These are phyloP conservation scores for Cheilosia variabilis DNA, from an alignment of 2,888 invertebrate genomes.

Conservation along the genomic window DNA sequence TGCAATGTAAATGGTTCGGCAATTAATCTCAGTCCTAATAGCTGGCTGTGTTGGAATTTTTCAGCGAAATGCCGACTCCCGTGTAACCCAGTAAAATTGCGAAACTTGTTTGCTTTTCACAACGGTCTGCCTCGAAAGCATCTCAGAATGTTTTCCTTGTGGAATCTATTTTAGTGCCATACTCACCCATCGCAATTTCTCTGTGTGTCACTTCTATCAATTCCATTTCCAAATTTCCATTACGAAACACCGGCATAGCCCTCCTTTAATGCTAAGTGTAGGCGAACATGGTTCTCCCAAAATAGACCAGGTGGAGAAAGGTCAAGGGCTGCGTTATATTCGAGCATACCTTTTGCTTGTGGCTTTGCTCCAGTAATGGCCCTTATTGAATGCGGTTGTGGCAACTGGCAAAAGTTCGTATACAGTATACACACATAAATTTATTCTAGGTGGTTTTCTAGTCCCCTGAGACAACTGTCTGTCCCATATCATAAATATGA, in stretches of 20 bases:
- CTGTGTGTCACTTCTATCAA: constrained; percentile 58
- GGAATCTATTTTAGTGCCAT: constrained; percentile 63
- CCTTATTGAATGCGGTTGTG: constrained; percentile 53
- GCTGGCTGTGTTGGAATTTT: constrained; percentile 30
- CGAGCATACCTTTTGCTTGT: constrained; percentile 29
- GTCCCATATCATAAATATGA: constrained; percentile 54
- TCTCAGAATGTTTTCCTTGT: constrained; percentile 30
- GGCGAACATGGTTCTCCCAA: constrained; percentile 44
- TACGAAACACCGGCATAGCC: constrained; percentile 46
- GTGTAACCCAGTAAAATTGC: constrained; percentile 65
- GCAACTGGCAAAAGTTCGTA: constrained; percentile 20
- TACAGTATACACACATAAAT: constrained; percentile 25
- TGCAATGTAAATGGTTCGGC: constrained; percentile 61
- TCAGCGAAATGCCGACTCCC: constrained; percentile 53
- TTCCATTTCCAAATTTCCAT: constrained; percentile 65
- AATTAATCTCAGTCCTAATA: constrained; percentile 65
- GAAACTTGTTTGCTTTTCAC: constrained; percentile 64
- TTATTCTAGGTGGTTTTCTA: constrained; percentile 31
- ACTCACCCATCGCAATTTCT: constrained; percentile 26
- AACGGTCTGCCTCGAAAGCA: constrained; percentile 16
- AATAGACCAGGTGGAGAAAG: constrained; percentile 70
- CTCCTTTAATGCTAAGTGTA: constrained; percentile 12
- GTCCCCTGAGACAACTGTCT: constrained; percentile 58
- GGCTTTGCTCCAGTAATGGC: constrained; percentile 55
- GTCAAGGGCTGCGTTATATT: constrained; percentile 63